Evolutionary conservation across 1,140 invertebrate species (phyloP).

Genomic region (Sarcophaga bullata): DNA sequence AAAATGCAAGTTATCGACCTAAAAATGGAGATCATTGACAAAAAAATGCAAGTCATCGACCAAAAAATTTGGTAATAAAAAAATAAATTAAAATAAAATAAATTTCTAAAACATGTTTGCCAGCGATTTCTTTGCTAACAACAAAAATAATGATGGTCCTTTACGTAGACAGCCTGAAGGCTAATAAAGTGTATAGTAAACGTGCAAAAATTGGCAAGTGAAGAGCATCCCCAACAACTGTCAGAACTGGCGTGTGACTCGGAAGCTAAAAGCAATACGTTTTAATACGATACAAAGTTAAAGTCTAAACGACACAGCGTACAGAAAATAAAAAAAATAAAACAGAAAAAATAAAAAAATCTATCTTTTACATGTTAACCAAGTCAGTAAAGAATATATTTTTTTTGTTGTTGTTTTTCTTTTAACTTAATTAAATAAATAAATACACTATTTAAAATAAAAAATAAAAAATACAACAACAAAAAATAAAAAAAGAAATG

Average conservation of each 20-base stretch:
- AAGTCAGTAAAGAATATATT: conserved; percentile 31
- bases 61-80: no score
- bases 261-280: background rate
- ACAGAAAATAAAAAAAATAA: background rate
- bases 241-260: background rate
- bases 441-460: background rate
- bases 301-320: conserved; percentile 6
- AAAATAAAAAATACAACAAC: background rate
- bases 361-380: conserved; percentile 34
- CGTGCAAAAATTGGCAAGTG: no score
- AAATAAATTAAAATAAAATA: no score
- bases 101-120: background rate
- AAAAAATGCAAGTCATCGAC: no score
- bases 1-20: no score
- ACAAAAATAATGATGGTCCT: background rate
- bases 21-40: no score
- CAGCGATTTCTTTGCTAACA: background rate
- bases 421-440: conserved; percentile 18
- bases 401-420: background rate
- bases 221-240: no score
- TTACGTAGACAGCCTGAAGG: no score
- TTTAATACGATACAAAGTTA: conserved; percentile 16
- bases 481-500: no score
- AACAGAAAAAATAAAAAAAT: background rate
- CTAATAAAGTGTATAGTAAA: no score